Base-by-base conservation (phyloP, 2,113 vertebrate genomes). In the Oenanthe oenanthe region DNA sequence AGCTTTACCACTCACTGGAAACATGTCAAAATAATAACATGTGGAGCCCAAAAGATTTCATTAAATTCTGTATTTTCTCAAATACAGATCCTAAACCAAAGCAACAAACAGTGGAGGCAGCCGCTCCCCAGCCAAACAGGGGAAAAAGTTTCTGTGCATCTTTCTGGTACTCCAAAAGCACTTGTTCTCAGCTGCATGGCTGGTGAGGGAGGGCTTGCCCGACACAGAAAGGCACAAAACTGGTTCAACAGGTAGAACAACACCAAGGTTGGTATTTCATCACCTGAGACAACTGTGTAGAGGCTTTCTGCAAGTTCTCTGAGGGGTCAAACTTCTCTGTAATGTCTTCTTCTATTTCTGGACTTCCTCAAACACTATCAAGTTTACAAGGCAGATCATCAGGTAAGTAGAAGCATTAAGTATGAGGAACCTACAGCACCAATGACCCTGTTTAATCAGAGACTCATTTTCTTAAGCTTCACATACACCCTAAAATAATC, bases 171-270 rank as follows among this genome's bases (percentile, higher is more conserved):
- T 85, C 74, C 0, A 0, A 85, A 83, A 92, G 17, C 58, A 65
- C 34, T 79, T 3, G 1, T 13, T 67, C 74, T 65, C 81, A 40
- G 9, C 53, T 47, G 43, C 47, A 17, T 29, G 50, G 67, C 72
- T 73, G 67, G 38, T 20, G 67, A 53, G 56, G 71, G 90, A 94
- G 63, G 42, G 29, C 34, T 83, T 76, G 48, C 72, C 63, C 68
- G 56, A 66, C 28, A 22, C 34, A 67, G n/a, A 36, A 78, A 87
- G 26, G 28, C 45, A 77, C 16, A 50, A 16, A 93, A 96, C 95
- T 86, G 32, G 96, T 95, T 91, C 38, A 83, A 19, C 96, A 36
- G 83, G 96, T 40, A 86, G 47, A 73, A 73, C 88, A 34, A 38
- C 79, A 40, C 15, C 63, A 62, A 43, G 50, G 71, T n/a, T 10